phyloP scores from a whole-genome alignment of 2,113 vertebrate species.

The Strigops habroptila region DNA sequence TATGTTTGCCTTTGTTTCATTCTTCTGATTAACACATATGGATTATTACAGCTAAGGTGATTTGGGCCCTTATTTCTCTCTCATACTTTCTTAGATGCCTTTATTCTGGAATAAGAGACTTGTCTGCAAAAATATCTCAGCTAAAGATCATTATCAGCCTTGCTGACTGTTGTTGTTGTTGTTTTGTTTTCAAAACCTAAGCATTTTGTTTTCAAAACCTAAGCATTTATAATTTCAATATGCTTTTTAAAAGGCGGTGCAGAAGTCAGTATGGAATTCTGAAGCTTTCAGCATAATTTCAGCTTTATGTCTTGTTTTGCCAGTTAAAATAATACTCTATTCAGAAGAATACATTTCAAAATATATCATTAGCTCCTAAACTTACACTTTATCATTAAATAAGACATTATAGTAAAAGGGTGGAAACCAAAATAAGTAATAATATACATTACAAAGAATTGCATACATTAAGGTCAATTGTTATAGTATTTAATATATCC shows the following conservation, averaged over 20 bases:
- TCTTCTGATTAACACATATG: neutral
- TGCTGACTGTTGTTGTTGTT: neutral
- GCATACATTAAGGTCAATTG: neutral
- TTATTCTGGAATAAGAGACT: neutral
- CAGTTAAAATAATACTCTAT: neutral
- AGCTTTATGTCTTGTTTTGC: conserved; percentile 1
- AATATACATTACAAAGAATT: neutral
- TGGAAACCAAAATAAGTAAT: neutral
- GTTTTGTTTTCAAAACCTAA: neutral
- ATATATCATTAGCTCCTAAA: conserved; percentile 33
- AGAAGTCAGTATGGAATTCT: neutral
- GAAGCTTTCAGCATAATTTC: neutral
- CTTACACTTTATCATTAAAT: conserved; percentile 3
- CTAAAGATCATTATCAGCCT: neutral
- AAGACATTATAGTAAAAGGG: neutral
- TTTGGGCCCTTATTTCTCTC: neutral
- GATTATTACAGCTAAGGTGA: neutral
- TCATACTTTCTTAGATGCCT: neutral
- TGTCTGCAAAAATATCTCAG: neutral
- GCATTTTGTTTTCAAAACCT: neutral
- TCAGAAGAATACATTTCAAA: neutral
- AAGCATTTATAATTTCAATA: neutral
- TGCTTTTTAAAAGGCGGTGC: neutral
- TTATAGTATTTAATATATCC: neutral
- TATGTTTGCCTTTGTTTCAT: neutral